These are phyloP conservation scores for Dendrolimus kikuchii DNA, from an alignment of 1,140 invertebrate species.

Conservation along the genomic window DNA sequence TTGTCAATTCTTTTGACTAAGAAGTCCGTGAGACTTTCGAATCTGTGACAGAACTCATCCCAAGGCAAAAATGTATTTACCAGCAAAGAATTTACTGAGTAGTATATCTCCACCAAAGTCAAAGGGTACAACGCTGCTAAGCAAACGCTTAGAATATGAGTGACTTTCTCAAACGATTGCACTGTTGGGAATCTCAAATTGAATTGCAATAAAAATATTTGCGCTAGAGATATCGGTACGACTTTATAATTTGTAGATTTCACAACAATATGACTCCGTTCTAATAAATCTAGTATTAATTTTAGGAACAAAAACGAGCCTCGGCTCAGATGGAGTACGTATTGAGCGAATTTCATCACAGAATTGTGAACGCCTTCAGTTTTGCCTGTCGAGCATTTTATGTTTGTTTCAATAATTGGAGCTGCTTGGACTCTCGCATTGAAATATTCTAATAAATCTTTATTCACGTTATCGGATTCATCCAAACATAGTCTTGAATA, in stretches of 20 bases:
- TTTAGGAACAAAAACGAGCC: constrained; percentile 95
- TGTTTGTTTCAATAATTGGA: constrained; percentile 87
- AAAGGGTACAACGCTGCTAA: constrained; percentile 92
- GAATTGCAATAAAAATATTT: constrained; percentile 95
- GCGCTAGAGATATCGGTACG: constrained; percentile 90
- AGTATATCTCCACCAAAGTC: constrained; percentile 92
- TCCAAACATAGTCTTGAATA: constrained; percentile 83
- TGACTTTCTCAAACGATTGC: constrained; percentile 91
- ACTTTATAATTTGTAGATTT: constrained; percentile 95
- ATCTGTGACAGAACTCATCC: constrained; percentile 90
- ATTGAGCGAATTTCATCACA: constrained; percentile 86
- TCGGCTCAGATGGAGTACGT: constrained; percentile 86
- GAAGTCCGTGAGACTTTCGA: constrained; percentile 88
- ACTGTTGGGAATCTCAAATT: constrained; percentile 93
- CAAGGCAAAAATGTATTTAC: constrained; percentile 86
- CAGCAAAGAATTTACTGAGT: constrained; percentile 91
- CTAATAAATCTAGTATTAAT: constrained; percentile 93
- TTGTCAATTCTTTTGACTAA: constrained; percentile 91
- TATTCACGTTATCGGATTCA: constrained; percentile 83
- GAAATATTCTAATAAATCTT: constrained; percentile 91
- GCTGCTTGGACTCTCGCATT: constrained; percentile 85
- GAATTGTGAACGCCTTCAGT: constrained; percentile 76
- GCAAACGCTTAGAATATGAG: constrained; percentile 89
- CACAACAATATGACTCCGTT: constrained; percentile 92
- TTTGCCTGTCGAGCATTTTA: constrained; percentile 82